Base-by-base conservation (phyloP, 1,140 invertebrate species). In the Babylonia areolata region DNA sequence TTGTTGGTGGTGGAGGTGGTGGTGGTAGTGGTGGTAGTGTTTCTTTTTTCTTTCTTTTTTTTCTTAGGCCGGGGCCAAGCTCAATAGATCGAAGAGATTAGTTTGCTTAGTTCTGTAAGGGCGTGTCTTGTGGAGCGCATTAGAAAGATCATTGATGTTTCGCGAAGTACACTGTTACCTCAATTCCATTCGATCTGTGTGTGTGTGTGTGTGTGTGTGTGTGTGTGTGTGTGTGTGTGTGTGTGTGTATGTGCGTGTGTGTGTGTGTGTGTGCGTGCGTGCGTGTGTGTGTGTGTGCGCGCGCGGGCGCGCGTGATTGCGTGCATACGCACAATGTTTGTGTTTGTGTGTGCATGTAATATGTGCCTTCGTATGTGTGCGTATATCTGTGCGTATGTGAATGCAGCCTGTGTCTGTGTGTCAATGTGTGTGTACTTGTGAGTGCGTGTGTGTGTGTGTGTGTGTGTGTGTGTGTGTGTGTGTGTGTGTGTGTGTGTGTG, bases 191-290 rank as follows among this genome's bases (percentile, higher is more conserved):
- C n/a, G n/a, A 23, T 69, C 17, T 69, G 64, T 17, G 11, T 69
- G 64, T 69, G 64, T 69, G 64, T 69, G 64, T 69, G 71, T 35
- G 71, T 73, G 71, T 35, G 71, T 73, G 71, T 35, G 71, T 73
- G 71, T 35, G 71, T 73, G 71, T 35, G 71, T 73, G 9, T 35
- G 71, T 35, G 71, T 35, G 71, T 35, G 71, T 35, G 71, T 35
- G 71, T 73, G 9, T 11, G 71, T 37, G 71, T 35, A 31, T 37
- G 71, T 35, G 31, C 20, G 71, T 35, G 71, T 37, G 71, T 35
- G 71, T 37, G 58, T 28, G 58, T 3, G 58, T 28, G 58, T 3
- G 58, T 6, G 58, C 6, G 58, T 6, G 58, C 2, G 58, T 6
- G 58, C 28, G 71, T 73, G 71, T 73, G 71, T 35, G 71, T 73